These are phyloP conservation scores for Isoperla grammatica DNA, from an alignment of 2,888 invertebrate genomes.

Conservation along the genomic window DNA sequence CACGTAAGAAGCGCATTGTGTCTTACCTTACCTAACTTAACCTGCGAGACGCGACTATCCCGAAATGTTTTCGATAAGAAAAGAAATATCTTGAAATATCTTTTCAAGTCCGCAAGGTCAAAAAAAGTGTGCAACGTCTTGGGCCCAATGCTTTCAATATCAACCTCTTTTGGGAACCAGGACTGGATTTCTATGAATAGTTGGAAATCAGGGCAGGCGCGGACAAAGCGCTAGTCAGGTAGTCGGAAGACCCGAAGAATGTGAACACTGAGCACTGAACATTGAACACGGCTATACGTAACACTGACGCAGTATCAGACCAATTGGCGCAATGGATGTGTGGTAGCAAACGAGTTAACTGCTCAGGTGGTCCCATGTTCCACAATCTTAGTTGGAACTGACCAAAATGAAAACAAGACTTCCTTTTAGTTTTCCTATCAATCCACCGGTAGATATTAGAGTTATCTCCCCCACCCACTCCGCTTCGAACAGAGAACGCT, in stretches of 20 bases:
- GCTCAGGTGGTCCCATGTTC: too few species aligned
- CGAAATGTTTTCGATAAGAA: constrained; percentile 12
- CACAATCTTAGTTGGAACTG: too few species aligned
- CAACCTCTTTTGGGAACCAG: background rate
- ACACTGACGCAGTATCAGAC: too few species aligned
- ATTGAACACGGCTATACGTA: too few species aligned
- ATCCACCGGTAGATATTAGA: too few species aligned
- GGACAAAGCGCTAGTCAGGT: background rate
- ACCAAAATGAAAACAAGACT: too few species aligned
- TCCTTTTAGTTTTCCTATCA: too few species aligned
- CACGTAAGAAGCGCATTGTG: background rate
- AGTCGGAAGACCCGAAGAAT: background rate
- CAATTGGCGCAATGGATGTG: too few species aligned
- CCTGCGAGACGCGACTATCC: background rate
- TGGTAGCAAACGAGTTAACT: too few species aligned
- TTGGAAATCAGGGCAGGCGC: background rate
- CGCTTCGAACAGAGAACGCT: too few species aligned
- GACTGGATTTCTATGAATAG: constrained; percentile 6
- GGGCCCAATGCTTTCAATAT: background rate
- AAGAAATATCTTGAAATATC: constrained; percentile 27
- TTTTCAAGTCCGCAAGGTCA: constrained; percentile 21
- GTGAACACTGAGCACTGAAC: too few species aligned
- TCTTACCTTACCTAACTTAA: background rate
- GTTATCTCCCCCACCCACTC: too few species aligned
- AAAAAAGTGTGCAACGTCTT: constrained; percentile 10